A percentile compares a stretch with the other conserved stretches of the same genome.
Conservation (phyloP, 2,888 invertebrate genomes). For the Drosophila helvetica region DNA sequence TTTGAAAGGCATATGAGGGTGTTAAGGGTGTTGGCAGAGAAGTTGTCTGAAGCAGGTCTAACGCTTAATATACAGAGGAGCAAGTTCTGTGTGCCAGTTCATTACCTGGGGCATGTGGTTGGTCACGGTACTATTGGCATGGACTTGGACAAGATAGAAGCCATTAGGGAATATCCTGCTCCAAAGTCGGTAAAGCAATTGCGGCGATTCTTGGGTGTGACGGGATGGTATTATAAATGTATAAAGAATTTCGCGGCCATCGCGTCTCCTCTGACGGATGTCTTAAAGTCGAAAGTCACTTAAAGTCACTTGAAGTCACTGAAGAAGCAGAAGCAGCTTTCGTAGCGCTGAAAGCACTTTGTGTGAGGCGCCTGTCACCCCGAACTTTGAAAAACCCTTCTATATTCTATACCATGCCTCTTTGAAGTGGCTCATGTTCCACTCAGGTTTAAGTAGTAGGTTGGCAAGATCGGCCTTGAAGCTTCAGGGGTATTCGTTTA, state of each 20-base stretch:
- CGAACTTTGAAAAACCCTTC: too few species aligned
- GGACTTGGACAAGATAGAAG: conserved; percentile 1
- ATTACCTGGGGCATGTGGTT: conserved; percentile 2
- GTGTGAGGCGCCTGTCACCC: too few species aligned
- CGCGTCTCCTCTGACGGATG: conserved; percentile 1
- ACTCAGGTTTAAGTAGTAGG: conserved; percentile 3
- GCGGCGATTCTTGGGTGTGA: too few species aligned
- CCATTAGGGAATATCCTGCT: conserved; percentile 2
- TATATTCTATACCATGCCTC: conserved; percentile 26
- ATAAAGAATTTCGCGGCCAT: conserved; percentile 3
- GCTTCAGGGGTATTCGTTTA: neutral
- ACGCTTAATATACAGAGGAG: too few species aligned
- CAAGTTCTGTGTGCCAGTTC: conserved; percentile 7
- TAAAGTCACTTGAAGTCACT: too few species aligned
- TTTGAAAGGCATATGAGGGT: too few species aligned
- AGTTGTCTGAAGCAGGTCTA: too few species aligned
- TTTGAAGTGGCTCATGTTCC: conserved; percentile 25
- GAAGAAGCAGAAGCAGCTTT: too few species aligned
- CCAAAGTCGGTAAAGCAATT: neutral
- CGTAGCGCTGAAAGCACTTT: too few species aligned
- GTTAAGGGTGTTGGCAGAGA: too few species aligned
- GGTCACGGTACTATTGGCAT: conserved; percentile 3
- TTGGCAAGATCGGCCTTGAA: conserved; percentile 3
- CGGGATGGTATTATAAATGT: neutral
- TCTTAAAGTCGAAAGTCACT: neutral